These are phyloP conservation scores for Hydra vulgaris DNA, from an alignment of 30 jellyfish, hydroid and myxozoan species.

Conservation along the genomic window DNA sequence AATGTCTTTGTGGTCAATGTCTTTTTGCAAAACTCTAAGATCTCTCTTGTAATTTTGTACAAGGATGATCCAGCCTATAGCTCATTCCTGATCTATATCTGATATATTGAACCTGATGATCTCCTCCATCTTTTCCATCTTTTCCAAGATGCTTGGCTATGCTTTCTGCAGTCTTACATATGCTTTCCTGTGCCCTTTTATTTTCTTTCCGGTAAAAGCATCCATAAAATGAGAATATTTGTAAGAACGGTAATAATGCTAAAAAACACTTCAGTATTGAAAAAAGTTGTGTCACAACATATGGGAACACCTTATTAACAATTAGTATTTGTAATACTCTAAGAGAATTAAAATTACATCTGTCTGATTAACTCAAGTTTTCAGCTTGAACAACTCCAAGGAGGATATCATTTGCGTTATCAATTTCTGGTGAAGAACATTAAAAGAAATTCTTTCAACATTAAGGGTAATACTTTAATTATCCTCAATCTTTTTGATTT, in stretches of 20 bases:
- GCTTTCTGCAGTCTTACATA: neutral
- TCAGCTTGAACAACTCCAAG: no score
- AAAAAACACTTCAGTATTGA: neutral
- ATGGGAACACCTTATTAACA: no score
- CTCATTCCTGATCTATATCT: neutral
- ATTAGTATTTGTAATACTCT: no score
- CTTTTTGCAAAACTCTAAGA: neutral
- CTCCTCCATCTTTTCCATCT: neutral
- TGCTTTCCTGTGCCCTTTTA: neutral
- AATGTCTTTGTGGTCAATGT: neutral
- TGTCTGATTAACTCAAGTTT: no score
- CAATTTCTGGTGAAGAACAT: no score
- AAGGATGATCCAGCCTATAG: neutral
- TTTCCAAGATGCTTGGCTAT: no score
- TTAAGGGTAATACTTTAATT: no score
- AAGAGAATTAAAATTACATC: no score
- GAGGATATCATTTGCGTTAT: no score
- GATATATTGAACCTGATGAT: neutral
- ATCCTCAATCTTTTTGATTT: no score
- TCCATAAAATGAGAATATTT: neutral
- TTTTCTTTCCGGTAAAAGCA: neutral
- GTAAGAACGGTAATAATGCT: neutral
- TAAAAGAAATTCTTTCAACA: no score
- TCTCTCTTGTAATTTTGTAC: neutral
- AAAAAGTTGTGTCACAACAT: neutral